Percentiles rank a stretch among this genome's conserved stretches.
Conservation (phyloP, 2,797 vertebrate genomes). For the Chelonia mydas region DNA sequence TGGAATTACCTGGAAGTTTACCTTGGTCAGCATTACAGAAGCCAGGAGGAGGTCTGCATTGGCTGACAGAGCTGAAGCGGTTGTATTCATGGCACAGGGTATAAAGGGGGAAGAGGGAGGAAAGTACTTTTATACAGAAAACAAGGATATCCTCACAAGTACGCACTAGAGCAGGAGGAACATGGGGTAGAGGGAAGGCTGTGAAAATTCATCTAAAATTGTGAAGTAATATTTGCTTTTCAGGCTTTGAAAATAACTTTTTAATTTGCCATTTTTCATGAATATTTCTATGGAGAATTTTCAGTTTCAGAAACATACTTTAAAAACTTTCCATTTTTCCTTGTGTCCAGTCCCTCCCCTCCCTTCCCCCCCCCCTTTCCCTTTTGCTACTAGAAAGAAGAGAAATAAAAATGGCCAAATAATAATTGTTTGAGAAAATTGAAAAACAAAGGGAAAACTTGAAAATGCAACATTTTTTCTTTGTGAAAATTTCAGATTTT, state of each 20-base stretch:
- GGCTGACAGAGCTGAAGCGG: conserved; percentile 15
- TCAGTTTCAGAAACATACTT: neutral
- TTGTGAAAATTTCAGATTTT: neutral
- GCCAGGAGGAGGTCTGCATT: conserved; percentile 32
- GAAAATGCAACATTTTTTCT: neutral
- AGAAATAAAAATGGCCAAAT: conserved; percentile 17
- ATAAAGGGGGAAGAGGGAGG: neutral
- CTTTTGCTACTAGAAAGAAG: conserved; percentile 2
- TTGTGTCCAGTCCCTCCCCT: neutral
- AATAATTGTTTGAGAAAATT: neutral
- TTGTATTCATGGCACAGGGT: rapidly evolving
- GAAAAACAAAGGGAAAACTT: neutral
- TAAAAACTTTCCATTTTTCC: neutral
- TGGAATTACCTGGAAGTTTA: conserved; percentile 56
- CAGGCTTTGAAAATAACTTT: neutral
- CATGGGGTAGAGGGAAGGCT: rapidly evolving
- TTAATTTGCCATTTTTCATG: neutral
- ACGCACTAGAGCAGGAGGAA: neutral
- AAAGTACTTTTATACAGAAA: neutral
- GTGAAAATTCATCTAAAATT: rapidly evolving
- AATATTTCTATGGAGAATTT: neutral
- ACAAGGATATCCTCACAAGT: neutral
- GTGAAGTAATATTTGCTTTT: rapidly evolving
- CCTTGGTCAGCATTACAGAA: neutral
- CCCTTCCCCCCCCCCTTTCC: neutral